Percentiles rank a stretch among this genome's conserved stretches.
phyloP scores from a whole-genome alignment of 2,888 invertebrate species.

The Aelia acuminata region DNA sequence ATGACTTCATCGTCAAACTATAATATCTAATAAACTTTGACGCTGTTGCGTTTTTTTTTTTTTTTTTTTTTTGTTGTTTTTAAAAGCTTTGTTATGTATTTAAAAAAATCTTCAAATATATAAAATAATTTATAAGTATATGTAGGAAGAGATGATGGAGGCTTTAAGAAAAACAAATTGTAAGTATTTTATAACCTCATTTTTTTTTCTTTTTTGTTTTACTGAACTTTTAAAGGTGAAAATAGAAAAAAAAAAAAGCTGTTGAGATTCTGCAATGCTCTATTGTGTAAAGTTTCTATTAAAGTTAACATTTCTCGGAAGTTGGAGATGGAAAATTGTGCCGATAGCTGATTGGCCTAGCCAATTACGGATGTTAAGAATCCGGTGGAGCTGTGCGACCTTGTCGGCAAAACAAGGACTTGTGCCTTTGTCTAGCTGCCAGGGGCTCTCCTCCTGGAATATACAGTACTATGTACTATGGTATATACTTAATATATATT shows the following conservation, averaged over 20 bases:
- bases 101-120: too few species aligned
- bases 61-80: too few species aligned
- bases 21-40: too few species aligned
- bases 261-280: background rate
- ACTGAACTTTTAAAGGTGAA: background rate
- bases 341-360: slow-evolving; percentile 16
- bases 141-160: too few species aligned
- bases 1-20: too few species aligned
- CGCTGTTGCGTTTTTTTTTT: too few species aligned
- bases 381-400: slow-evolving; percentile 42
- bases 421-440: slow-evolving; percentile 15
- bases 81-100: too few species aligned
- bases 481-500: too few species aligned
- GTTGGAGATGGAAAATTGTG: slow-evolving; percentile 15
- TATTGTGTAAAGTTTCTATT: background rate
- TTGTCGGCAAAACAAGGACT: slow-evolving; percentile 27
- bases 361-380: slow-evolving; percentile 33
- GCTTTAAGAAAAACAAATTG: too few species aligned
- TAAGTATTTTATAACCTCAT: too few species aligned
- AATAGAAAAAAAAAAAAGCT: background rate
- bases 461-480: background rate
- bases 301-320: slow-evolving; percentile 27
- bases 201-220: background rate
- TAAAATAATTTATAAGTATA: too few species aligned
- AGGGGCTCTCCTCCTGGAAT: background rate